Conservation (phyloP, 2,113 vertebrate genomes). For the Oriolus oriolus region DNA sequence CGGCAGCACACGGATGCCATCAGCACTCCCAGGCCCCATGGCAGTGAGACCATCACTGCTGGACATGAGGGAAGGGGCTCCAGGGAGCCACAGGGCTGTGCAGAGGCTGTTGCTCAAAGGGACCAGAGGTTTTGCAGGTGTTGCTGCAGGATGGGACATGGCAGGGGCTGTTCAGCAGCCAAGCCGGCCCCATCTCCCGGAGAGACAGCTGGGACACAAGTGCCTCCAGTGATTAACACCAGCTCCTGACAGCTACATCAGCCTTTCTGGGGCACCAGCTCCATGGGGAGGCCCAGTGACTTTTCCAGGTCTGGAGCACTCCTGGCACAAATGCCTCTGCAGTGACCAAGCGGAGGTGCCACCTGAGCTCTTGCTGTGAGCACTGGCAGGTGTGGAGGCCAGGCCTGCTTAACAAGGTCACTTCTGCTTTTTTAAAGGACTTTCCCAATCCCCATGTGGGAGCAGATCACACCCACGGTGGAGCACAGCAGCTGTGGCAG, state of each 20-base stretch:
- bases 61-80: background rate
- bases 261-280: background rate
- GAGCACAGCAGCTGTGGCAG: background rate
- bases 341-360: background rate
- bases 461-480: background rate
- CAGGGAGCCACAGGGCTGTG: background rate
- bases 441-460: background rate
- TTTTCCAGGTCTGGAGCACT: background rate
- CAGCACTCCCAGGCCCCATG: fast-evolving
- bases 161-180: background rate
- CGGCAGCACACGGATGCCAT: background rate
- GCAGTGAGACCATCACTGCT: fast-evolving
- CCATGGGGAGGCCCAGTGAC: background rate
- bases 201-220: background rate
- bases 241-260: background rate
- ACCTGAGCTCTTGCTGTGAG: background rate
- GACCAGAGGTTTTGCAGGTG: background rate
- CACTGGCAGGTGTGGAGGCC: background rate
- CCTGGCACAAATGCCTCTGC: background rate
- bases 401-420: background rate
- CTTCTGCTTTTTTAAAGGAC: background rate
- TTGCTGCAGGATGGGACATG: background rate
- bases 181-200: background rate
- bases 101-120: background rate
- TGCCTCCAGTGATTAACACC: background rate